A percentile compares a stretch with the other conserved stretches of the same genome.
phyloP scores from a whole-genome alignment of 2,113 vertebrate genomes.

The Leptosomus discolor region DNA sequence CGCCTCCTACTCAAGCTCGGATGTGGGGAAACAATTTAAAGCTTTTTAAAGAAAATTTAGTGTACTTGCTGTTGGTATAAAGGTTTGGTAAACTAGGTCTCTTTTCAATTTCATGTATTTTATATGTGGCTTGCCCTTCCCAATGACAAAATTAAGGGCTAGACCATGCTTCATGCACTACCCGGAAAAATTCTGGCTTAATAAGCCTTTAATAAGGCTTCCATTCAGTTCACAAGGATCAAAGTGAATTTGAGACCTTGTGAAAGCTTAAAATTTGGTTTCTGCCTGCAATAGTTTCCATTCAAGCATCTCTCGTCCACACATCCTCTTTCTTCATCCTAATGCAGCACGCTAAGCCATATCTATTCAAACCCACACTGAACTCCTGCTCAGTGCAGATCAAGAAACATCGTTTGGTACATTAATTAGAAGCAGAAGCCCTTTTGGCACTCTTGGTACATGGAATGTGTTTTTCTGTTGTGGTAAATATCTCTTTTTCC shows the following conservation, averaged over 20 bases:
- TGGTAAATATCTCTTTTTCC: neutral
- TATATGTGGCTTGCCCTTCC: rapidly evolving
- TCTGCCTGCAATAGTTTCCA: neutral
- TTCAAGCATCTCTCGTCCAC: neutral
- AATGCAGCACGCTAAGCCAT: neutral
- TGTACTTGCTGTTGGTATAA: neutral
- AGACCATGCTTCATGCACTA: neutral
- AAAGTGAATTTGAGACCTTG: neutral
- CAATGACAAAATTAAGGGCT: neutral
- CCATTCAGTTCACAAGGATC: neutral
- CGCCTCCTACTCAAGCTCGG: neutral
- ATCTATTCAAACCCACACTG: neutral
- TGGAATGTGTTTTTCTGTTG: neutral
- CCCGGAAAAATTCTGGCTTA: neutral
- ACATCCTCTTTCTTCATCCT: neutral
- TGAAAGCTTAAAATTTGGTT: neutral
- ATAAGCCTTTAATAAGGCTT: neutral
- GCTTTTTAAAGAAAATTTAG: neutral
- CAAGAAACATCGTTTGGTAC: neutral
- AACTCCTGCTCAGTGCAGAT: neutral
- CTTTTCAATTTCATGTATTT: neutral
- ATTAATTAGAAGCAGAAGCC: neutral
- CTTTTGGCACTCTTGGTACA: neutral
- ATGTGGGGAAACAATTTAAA: neutral
- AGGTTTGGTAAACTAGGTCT: neutral